Percentiles rank a stretch among this genome's conserved stretches.
Conservation (phyloP, 2,888 invertebrate genomes). For the Diarsia brunnea region DNA sequence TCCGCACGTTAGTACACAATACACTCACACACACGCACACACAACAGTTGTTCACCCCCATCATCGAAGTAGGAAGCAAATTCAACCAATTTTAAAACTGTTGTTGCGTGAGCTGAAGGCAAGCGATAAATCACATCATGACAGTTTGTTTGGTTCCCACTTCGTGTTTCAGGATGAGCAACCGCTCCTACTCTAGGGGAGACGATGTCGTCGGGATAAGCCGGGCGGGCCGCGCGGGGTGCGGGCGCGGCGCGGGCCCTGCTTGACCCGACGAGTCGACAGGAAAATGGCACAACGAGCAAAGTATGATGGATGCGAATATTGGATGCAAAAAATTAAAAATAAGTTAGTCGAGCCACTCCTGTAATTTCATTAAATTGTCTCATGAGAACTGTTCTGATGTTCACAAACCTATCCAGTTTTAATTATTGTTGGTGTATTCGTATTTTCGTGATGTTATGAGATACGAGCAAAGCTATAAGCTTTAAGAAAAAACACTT, state of each 20-base stretch:
- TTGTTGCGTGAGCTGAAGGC: neutral
- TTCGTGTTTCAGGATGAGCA: constrained; percentile 35
- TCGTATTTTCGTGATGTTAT: constrained; percentile 24
- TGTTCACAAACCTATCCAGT: neutral
- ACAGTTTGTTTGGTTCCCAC: constrained; percentile 18
- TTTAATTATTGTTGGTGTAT: constrained; percentile 62
- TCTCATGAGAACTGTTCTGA: constrained; percentile 38
- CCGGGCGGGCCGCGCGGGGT: constrained; percentile 83
- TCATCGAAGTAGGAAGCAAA: constrained; percentile 21
- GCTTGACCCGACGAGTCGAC: constrained; percentile 72
- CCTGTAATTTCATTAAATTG: constrained; percentile 78
- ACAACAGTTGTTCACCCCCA: constrained; percentile 32
- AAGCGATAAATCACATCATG: neutral
- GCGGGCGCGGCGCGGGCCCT: constrained; percentile 80
- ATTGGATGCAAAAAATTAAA: constrained; percentile 75
- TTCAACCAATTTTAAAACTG: neutral
- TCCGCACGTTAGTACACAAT: constrained; percentile 87
- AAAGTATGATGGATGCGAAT: constrained; percentile 76
- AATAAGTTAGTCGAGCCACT: constrained; percentile 86
- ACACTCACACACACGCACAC: constrained; percentile 80
- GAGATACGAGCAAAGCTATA: constrained; percentile 35
- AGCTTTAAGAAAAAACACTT: constrained; percentile 20
- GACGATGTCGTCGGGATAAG: constrained; percentile 76
- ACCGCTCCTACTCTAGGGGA: constrained; percentile 67
- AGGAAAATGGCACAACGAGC: constrained; percentile 89